phyloP scores from a whole-genome alignment of 2,797 vertebrate genomes.

The Oreochromis grahami region DNA sequence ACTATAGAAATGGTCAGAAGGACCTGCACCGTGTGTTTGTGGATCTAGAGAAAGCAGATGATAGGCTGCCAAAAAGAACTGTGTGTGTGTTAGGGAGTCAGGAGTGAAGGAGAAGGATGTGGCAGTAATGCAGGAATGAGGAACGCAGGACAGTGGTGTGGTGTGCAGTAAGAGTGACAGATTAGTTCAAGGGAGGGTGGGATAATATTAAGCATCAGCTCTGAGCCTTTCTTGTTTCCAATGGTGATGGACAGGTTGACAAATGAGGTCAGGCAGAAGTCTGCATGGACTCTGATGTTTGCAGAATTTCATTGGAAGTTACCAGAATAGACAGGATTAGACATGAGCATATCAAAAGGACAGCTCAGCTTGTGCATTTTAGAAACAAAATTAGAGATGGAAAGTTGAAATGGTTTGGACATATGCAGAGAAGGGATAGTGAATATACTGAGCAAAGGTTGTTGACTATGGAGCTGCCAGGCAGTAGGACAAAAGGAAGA shows the following conservation, averaged over 20 bases:
- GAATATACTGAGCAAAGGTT: not conserved
- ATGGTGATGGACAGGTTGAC: not conserved
- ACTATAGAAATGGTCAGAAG: not conserved
- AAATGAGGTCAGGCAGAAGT: not conserved
- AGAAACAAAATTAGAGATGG: not conserved
- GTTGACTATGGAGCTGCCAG: not conserved
- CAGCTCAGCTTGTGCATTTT: not conserved
- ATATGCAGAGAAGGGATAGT: not conserved
- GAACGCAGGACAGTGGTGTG: not conserved
- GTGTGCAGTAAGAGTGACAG: not conserved
- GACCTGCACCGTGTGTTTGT: not conserved
- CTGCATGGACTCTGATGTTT: not conserved
- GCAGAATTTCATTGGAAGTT: not conserved
- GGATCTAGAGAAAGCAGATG: not conserved
- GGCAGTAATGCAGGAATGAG: not conserved
- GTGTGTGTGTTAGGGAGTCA: not conserved
- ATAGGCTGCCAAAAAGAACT: not conserved
- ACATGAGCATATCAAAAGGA: not conserved
- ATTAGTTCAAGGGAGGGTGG: not conserved
- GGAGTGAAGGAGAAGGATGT: not conserved
- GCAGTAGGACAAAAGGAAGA: not conserved
- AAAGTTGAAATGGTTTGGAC: not conserved
- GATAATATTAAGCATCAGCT: not conserved
- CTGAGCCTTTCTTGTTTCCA: not conserved
- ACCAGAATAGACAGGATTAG: not conserved